Conservation (phyloP, 2,888 invertebrate species). For the Oscheius onirici region DNA sequence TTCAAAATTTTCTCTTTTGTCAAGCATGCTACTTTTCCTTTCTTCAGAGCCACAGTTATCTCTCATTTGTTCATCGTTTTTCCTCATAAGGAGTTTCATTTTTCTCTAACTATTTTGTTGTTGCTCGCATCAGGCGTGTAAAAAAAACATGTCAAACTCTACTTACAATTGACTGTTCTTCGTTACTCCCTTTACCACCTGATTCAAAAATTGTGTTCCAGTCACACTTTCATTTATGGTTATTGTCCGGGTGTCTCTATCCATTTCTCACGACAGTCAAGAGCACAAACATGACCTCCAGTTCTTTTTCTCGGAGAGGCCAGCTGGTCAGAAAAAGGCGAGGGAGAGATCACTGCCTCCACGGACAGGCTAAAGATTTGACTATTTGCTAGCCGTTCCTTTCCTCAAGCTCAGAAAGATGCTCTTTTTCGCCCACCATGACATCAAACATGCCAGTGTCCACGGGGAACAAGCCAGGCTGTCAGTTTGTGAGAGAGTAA, state of each 20-base stretch:
- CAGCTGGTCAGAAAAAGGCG: slow-evolving; percentile 21
- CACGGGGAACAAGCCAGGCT: background rate
- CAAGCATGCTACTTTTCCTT: no score
- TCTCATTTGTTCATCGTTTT: no score
- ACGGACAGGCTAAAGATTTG: background rate
- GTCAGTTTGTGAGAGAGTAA: background rate
- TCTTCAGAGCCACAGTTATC: no score
- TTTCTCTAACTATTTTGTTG: no score
- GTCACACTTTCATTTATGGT: no score
- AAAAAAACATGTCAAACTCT: no score
- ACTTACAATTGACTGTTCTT: no score
- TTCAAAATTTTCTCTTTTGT: no score
- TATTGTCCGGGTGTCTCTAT: background rate
- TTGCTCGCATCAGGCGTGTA: no score
- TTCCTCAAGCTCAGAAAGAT: background rate
- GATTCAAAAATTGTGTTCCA: no score
- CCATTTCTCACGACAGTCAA: slow-evolving; percentile 31
- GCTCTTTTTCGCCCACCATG: background rate
- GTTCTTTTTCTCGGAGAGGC: slow-evolving; percentile 5
- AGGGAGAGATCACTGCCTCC: slow-evolving; percentile 6
- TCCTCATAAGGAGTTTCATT: no score
- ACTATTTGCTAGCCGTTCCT: background rate
- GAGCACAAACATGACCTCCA: slow-evolving; percentile 28
- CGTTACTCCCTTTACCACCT: no score
- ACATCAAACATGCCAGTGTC: background rate